Evolutionary conservation across 2,113 vertebrate species (phyloP).

Genomic region (Manacus vitellinus): DNA sequence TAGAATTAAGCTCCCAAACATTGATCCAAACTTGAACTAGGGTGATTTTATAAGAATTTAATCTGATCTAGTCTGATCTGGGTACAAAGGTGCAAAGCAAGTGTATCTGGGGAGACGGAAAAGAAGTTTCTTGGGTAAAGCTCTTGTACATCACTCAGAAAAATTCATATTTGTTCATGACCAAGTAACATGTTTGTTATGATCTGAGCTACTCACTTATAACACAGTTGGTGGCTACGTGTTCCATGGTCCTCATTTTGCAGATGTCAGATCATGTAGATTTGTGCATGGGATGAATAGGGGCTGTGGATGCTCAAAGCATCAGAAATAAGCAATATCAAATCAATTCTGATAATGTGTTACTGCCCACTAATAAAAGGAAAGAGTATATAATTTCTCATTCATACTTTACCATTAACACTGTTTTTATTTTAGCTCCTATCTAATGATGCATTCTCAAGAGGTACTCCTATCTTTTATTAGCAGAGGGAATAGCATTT

Average conservation of each 20-base stretch:
- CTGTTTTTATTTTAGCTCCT: not conserved
- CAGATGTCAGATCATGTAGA: not conserved
- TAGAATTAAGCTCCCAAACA: not conserved
- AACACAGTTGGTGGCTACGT: not conserved
- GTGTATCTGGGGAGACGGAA: not conserved
- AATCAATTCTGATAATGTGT: not conserved
- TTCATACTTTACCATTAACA: not conserved
- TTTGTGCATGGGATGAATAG: not conserved
- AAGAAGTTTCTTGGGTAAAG: not conserved
- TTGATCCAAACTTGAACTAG: not conserved
- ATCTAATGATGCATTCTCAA: not conserved
- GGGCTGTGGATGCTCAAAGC: not conserved
- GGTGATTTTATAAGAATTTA: not conserved
- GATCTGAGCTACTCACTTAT: not conserved
- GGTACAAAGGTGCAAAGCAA: not conserved
- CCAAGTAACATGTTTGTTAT: not conserved
- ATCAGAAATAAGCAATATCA: not conserved
- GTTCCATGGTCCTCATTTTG: not conserved
- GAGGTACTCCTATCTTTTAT: not conserved
- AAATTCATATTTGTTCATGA: not conserved
- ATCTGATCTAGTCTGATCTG: not conserved
- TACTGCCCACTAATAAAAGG: not conserved
- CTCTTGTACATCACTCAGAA: not conserved
- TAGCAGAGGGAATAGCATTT: not conserved
- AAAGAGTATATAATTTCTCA: not conserved